Evolutionary conservation across 2,888 invertebrate genomes (phyloP), one percentile per base, ranked within the genome.

Genomic region (Bembecia ichneumoniformis): DNA sequence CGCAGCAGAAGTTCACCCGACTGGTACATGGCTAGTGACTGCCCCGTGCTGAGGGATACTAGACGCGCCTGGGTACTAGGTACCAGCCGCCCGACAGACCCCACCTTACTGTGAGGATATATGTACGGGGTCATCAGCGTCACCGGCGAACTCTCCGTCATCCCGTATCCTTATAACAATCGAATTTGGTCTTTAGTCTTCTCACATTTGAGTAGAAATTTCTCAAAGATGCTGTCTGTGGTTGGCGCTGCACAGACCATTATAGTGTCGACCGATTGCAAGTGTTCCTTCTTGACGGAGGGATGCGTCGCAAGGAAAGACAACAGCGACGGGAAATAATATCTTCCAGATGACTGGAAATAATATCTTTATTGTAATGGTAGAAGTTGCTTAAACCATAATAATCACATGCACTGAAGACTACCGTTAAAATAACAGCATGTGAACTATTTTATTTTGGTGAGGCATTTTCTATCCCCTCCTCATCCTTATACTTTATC

Each of bases 251-350:
- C 95, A 0, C 93, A 94, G 9, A 91, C 91, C 63, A 92, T 89
- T 20, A 94, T 88, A 3, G 87, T 84, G 50, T 89, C 88, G 0
- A 95, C 80, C 0, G 88, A 89, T 17, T 89, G 81, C 47, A 95
- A 73, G 62, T 94, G 92, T 51, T 91, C 91, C 56, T 89, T 88
- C 47, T 88, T 90, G 4, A 94, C 90, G 34, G 88, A 74, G 0
- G 94, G 93, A 71, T 93, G 92, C 14, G 92, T 91, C 0, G 92
- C 92, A 51, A 96, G 71, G 74, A 94, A 94, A 2, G 93, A 83
- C 14, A 94, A 76, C 5, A 96, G 79, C 0, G 95, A 94, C 0
- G 96, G 95, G 1, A 95, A n/a, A n/a, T n/a, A n/a, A n/a, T n/a
- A n/a, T n/a, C n/a, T n/a, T n/a, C n/a, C n/a, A n/a, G n/a, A n/a